A percentile compares a stretch with the other conserved stretches of the same genome.
Conservation (phyloP, 2,888 invertebrate species). For the Sipha maydis region DNA sequence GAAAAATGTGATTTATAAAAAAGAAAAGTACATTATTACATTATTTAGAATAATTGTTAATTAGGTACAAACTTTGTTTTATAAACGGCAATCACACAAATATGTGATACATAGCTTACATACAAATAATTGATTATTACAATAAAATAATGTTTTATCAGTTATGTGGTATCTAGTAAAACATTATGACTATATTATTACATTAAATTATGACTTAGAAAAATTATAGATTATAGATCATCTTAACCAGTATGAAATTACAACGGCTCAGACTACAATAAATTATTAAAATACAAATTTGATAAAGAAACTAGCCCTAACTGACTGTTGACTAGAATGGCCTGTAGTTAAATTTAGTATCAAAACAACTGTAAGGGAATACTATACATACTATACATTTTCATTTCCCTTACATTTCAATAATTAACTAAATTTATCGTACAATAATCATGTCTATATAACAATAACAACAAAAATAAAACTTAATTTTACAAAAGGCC, state of each 20-base stretch:
- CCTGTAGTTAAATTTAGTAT: constrained; percentile 33
- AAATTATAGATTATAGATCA: background rate
- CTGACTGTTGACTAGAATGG: constrained; percentile 60
- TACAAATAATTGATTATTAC: constrained; percentile 10
- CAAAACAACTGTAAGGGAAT: constrained; percentile 20
- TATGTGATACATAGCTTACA: constrained; percentile 22
- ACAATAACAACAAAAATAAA: constrained; percentile 60
- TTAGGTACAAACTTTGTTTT: background rate
- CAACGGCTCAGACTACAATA: constrained; percentile 28
- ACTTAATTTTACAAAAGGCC: constrained; percentile 48
- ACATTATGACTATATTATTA: constrained; percentile 46
- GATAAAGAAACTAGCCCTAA: constrained; percentile 49
- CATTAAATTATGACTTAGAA: constrained; percentile 61
- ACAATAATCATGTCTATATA: constrained; percentile 47
- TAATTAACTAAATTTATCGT: constrained; percentile 43
- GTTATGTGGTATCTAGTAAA: constrained; percentile 3
- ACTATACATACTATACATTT: background rate
- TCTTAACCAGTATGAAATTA: background rate
- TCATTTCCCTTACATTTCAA: constrained; percentile 1
- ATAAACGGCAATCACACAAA: background rate
- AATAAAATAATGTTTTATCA: constrained; percentile 27
- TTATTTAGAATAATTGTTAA: background rate
- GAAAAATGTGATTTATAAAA: background rate
- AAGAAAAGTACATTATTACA: constrained; percentile 28
- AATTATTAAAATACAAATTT: constrained; percentile 34